Conservation (phyloP, 2,113 vertebrate genomes). For the Cygnus atratus region DNA sequence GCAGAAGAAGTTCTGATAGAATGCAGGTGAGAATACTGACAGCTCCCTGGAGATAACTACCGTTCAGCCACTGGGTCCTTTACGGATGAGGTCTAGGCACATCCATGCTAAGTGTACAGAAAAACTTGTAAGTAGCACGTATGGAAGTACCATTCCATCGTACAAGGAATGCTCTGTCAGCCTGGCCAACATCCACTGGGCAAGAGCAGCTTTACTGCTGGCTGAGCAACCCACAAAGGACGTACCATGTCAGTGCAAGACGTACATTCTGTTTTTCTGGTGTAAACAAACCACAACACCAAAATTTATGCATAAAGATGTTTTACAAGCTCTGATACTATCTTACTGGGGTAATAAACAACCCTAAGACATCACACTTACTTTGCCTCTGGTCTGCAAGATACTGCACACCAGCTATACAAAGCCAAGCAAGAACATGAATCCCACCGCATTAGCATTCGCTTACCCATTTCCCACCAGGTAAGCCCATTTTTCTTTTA, state of each 20-base stretch:
- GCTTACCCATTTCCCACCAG: background rate
- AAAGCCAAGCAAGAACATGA: background rate
- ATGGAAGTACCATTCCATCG: background rate
- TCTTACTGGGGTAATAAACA: background rate
- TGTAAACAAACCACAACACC: background rate
- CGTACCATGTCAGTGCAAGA: background rate
- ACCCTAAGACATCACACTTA: background rate
- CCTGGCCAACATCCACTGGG: background rate
- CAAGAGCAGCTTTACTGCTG: background rate
- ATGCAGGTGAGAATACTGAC: background rate
- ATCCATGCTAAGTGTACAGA: background rate
- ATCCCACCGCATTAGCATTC: rapidly evolving
- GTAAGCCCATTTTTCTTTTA: background rate
- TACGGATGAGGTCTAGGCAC: background rate
- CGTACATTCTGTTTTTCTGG: background rate
- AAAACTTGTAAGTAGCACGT: background rate
- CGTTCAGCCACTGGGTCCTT: background rate
- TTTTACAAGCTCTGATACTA: background rate
- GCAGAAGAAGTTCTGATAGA: background rate
- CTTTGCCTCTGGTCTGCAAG: background rate
- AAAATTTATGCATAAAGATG: background rate
- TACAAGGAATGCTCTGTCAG: background rate
- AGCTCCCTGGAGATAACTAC: background rate
- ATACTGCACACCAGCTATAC: background rate
- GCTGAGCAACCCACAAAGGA: background rate